phyloP scores from a whole-genome alignment of 2,113 vertebrate genomes.

The Odontophorus gujanensis region DNA sequence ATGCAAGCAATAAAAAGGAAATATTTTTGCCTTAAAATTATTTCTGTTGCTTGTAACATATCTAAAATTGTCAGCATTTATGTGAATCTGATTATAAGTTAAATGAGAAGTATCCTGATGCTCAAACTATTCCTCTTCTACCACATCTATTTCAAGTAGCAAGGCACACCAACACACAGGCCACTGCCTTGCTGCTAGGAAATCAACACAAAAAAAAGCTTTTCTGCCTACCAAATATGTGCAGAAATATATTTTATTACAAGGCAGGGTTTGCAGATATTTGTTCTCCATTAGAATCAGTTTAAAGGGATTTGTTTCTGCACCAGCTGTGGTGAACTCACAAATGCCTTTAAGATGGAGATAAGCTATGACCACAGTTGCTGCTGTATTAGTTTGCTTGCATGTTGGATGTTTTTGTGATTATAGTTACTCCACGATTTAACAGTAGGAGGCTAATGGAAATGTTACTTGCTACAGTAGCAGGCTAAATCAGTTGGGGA shows the following conservation, averaged over 20 bases:
- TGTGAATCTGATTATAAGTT: not conserved
- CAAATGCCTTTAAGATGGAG: slow-evolving; percentile 49
- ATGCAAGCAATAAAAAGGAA: not conserved
- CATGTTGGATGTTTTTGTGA: slow-evolving; percentile 74
- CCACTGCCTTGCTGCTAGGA: not conserved
- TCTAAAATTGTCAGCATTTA: not conserved
- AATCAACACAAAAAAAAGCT: not conserved
- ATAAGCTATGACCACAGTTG: slow-evolving; percentile 72
- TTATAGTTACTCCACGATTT: slow-evolving; percentile 80
- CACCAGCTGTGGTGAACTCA: slow-evolving; percentile 31
- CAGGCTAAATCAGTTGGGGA: slow-evolving; percentile 74
- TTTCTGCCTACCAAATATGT: not conserved
- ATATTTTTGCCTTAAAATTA: not conserved
- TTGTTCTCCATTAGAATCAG: slow-evolving; percentile 35
- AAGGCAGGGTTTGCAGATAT: no score
- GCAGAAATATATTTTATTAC: no score
- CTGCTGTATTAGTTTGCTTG: slow-evolving; percentile 77
- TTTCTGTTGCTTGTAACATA: not conserved
- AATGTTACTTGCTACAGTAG: slow-evolving; percentile 74
- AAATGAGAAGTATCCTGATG: not conserved
- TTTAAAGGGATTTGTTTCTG: slow-evolving; percentile 67
- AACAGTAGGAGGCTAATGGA: slow-evolving; percentile 85
- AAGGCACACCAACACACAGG: not conserved
- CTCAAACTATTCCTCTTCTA: not conserved
- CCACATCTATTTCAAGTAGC: not conserved